Evolutionary conservation across 2,113 vertebrate species (phyloP), one percentile per base, ranked within the genome.

Genomic region (Tichodroma muraria): DNA sequence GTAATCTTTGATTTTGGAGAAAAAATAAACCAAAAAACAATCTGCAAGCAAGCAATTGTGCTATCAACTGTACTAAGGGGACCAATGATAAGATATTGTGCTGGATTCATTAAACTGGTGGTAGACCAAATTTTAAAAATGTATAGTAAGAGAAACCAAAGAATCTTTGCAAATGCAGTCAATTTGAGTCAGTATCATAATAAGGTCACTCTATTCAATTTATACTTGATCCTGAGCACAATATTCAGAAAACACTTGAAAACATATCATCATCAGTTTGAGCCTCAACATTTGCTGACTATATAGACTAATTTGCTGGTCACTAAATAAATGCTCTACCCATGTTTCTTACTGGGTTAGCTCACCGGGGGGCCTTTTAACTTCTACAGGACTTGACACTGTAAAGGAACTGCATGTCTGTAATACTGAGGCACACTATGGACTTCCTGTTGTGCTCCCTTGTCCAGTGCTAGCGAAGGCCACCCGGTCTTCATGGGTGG

Each of bases 121-220:
- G 72, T 87, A 88, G 93, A 95, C 88, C 86, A 96, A 97, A 91
- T 97, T 98, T 97, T 90, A 98, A 98, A 98, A 98, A 98, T 97
- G 93, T 97, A 98, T 98, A 98, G 96, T 98, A 98, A 98, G 97
- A 98, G 98, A 98, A 98, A 98, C 96, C 97, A 97, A 95, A 97
- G 95, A 97, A 98, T 98, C 97, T 98, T 98, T 98, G 97, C 96
- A 98, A 99, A 99, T 90, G 94, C 96, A 98, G 98, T 98, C 98
- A 98, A 97, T 98, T 98, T 98, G 97, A 98, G 92, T 98, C 96
- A 92, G 96, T 96, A 94, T 97, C 98, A 98, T 98, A 99, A 98
- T 98, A 99, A 98, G 98, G 98, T 99, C 98, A 98, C 91, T 96
- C 97, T 97, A 97, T 98, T 98, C 98, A 98, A 98, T 98, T 98